Base-by-base conservation (phyloP, 2,113 vertebrate species). In the Lates calcarifer region DNA sequence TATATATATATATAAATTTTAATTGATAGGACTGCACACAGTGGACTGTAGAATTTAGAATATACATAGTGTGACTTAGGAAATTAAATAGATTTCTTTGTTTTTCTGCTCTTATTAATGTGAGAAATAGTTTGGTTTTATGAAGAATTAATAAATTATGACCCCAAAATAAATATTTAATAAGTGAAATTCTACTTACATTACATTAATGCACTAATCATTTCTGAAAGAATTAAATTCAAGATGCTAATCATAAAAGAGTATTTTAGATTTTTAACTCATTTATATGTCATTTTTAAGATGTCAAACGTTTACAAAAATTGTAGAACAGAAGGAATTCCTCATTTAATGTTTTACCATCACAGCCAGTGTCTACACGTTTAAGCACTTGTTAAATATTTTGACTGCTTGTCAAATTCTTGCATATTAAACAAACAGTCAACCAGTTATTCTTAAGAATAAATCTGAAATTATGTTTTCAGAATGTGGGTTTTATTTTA, bases 371-470 rank as follows among this genome's bases (percentile, higher is more conserved):
- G 79, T 85, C 76, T 79, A 57, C 72, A 74, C 62, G 7, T 45
- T 74, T 47, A 45, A 82, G 60, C 47, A 69, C 64, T 70, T 57
- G 15, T 18, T 79, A 13, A 84, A 87, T 89, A 83, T 87, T 86
- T 83, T 74, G 72, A 88, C 79, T 77, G 63, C 35, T 79, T 83
- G 82, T 87, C 66, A 81, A 74, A 74, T 75, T n/a, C 17, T 43
- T 80, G 43, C 29, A 84, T 69, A 77, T 70, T 67, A 79, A 69
- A 82, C 33, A 37, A 72, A 77, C 6, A 65, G 15, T 60, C 4
- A 12, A 57, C 1, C 26, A 45, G 33, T 31, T 24, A 41, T 41
- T 63, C 22, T 24, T 57, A 20, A 67, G 20, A 31, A 68, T 49
- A 56, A 74, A 45, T 9, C 12, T 77, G 5, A 37, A 66, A 66